phyloP scores from a whole-genome alignment of 2,797 vertebrate genomes.

The Hippopotamyrus pictus region DNA sequence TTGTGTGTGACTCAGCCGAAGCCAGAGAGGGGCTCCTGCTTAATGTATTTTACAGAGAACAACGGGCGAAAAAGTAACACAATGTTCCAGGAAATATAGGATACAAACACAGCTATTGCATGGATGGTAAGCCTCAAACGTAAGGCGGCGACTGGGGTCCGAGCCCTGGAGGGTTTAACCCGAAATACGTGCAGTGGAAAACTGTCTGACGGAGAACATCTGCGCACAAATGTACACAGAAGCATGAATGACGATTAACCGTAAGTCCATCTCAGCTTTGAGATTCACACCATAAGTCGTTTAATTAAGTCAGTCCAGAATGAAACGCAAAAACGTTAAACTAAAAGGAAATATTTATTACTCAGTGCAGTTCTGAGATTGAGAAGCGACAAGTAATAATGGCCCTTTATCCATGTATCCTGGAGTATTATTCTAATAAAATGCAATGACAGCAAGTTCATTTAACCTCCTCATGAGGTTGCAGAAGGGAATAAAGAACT shows the following conservation, averaged over 20 bases:
- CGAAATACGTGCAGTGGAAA: background rate
- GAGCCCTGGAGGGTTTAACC: background rate
- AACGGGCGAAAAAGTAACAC: background rate
- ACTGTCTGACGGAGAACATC: background rate
- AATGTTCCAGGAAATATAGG: conserved; percentile 17
- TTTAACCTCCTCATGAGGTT: background rate
- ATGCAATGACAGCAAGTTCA: background rate
- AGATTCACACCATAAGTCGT: background rate
- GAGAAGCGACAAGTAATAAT: background rate
- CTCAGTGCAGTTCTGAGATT: background rate
- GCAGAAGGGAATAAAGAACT: background rate
- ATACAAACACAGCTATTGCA: conserved; percentile 11
- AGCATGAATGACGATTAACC: background rate
- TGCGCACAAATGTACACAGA: background rate
- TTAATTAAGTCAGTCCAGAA: background rate
- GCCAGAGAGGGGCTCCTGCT: background rate
- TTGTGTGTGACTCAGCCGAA: conserved; percentile 1
- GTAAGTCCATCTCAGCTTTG: background rate
- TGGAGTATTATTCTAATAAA: background rate
- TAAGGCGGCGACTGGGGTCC: background rate
- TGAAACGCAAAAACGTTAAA: background rate
- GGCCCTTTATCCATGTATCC: background rate
- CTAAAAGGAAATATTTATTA: background rate
- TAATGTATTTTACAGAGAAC: conserved; percentile 8
- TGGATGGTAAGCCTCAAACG: conserved; percentile 9